Percentiles rank a stretch among this genome's conserved stretches.
phyloP scores from a whole-genome alignment of 2,797 vertebrate species.

The Propithecus deckenii region DNA sequence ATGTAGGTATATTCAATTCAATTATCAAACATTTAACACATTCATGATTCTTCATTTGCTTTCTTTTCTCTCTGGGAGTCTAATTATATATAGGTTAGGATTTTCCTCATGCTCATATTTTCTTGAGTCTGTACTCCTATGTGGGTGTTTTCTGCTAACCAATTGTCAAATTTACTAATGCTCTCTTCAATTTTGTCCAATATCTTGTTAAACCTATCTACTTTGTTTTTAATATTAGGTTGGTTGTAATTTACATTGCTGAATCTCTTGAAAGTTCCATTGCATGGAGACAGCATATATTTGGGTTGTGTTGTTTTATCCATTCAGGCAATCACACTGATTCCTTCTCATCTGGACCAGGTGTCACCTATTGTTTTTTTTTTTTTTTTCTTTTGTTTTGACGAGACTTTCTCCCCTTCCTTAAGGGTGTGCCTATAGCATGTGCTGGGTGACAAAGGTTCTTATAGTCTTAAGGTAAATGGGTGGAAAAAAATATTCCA shows the following conservation, averaged over 20 bases:
- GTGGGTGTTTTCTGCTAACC: not conserved
- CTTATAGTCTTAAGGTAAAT: too few species aligned
- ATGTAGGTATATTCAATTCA: not conserved
- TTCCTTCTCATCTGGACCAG: too few species aligned
- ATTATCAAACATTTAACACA: not conserved
- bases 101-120: not conserved
- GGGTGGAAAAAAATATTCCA: too few species aligned
- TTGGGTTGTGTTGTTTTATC: too few species aligned
- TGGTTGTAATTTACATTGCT: not conserved
- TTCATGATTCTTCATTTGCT: not conserved
- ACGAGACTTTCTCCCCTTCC: too few species aligned
- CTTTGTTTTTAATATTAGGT: not conserved
- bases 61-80: not conserved
- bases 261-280: not conserved
- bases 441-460: too few species aligned
- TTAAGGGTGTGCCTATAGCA: too few species aligned
- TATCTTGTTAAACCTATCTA: not conserved
- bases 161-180: not conserved
- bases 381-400: too few species aligned
- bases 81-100: not conserved
- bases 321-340: too few species aligned
- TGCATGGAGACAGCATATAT: not conserved
- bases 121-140: not conserved
- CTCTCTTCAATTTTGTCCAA: not conserved
- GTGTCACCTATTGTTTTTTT: too few species aligned